Evolutionary conservation across 1,140 invertebrate species (phyloP), one percentile per base, ranked within the genome.

Genomic region (Patella vulgata): DNA sequence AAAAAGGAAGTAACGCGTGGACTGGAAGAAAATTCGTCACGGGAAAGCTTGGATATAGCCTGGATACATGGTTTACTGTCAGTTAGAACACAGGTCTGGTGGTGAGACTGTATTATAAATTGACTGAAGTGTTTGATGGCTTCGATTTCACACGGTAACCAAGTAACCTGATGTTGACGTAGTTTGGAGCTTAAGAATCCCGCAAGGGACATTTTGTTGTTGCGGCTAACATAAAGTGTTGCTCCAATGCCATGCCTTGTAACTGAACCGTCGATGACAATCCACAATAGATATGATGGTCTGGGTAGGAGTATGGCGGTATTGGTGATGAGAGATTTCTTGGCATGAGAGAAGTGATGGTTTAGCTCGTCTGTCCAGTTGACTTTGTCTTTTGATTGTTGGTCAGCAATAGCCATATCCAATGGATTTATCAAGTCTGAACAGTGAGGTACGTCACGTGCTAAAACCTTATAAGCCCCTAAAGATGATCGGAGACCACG

Each of bases 11-110:
- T 46, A 3, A 70, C 58, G 12, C 63, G 36, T 9, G 59, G 70
- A 31, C 59, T 71, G 12, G 64, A 31, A 4, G 58, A 71, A 51
- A 73, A 73, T 40, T 73, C 57, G 11, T 59, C 65, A 42, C 68
- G 48, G 28, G 59, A 68, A 5, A 73, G 48, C 43, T 64, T 73
- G 30, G 59, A 54, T 53, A 55, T 60, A 12, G 71, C 59, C 43
- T 62, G 62, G 11, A 73, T 66, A 40, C 71, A 68, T n/a, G 68
- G 65, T 44, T 68, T 63, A 54, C 66, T 73, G 23, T 73, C 63
- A n/a, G 67, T 70, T 6, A 70, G 36, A 12, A 70, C 30, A 46
- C 59, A 56, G 0, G 61, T 31, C 42, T 39, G 4, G 21, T 52
- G 36, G 6, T 42, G n/a, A 3, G 59, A 67, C 30, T 73, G 66